Evolutionary conservation across 2,888 invertebrate species (phyloP), one percentile per base, ranked within the genome.

Genomic region (Epinotia demarniana): DNA sequence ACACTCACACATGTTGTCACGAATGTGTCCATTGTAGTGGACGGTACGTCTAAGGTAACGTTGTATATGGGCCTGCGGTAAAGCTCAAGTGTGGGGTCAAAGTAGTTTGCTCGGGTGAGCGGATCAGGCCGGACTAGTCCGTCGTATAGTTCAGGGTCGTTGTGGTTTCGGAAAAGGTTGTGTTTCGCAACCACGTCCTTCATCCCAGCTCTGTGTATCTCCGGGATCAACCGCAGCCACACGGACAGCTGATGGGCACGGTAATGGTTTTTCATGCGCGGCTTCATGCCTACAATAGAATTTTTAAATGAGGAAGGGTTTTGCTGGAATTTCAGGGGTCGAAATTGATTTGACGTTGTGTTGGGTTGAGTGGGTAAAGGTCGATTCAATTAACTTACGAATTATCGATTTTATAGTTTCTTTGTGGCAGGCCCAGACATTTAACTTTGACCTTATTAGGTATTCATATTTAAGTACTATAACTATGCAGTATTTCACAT

Each of bases 221-320:
- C 98, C 9, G 99, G 99, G 82, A 99, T 98, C 72, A 99, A 95
- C 75, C 99, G 96, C 72, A 99, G 92, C 99, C 99, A 99, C 80
- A 99, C 98, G 77, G 99, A 98, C 79, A 99, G 95, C 90, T 99
- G 98, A 94, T 98, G 98, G n/a, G 99, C 98, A 62, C 99, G 96
- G 94, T 98, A 99, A 94, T 99, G 99, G 92, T 98, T 98, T 91
- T 98, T 98, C 95, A 98, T 96, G 83, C 97, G 96, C 16, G 98
- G 98, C 88, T 98, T 98, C 96, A 97, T 97, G 79, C 98, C 99
- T 99, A 96, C 84, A 90, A 91, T 80, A 84, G 83, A 89, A 87
- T 86, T 74, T 85, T 82, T 82, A 77, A 83, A 83, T 87, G 82
- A 86, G 77, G 84, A 86, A 80, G 83, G 84, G 82, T 81, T 73